Conservation (phyloP, 2,113 vertebrate genomes). For the Nothoprocta perdicaria region DNA sequence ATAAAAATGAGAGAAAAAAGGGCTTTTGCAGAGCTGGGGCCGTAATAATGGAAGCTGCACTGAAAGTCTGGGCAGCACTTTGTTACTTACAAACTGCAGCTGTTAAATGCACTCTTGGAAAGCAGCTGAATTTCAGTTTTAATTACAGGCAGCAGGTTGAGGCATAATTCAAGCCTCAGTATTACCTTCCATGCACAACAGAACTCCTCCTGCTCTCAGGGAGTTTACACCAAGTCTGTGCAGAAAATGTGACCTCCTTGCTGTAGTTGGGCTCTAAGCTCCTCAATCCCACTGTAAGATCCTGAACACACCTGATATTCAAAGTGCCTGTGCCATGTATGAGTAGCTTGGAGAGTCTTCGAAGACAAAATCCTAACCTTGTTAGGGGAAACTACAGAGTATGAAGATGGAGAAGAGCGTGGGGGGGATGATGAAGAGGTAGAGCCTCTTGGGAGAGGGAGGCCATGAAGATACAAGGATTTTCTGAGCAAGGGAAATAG, state of each 20-base stretch:
- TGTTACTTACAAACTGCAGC: constrained; percentile 53
- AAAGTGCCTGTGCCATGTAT: not conserved
- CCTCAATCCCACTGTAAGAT: not conserved
- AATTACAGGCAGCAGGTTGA: constrained; percentile 62
- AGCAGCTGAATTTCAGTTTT: constrained; percentile 46
- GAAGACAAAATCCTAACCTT: not conserved
- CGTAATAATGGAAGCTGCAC: constrained; percentile 34
- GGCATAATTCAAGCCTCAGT: not conserved
- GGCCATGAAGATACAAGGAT: not conserved
- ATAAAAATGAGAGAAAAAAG: constrained; percentile 47
- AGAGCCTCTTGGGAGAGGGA: not conserved
- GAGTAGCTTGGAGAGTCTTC: not conserved
- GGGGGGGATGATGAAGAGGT: not conserved
- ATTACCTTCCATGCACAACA: not conserved
- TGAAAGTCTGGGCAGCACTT: constrained; percentile 55
- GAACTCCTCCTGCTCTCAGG: constrained; percentile 4
- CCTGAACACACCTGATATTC: not conserved
- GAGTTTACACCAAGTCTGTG: not conserved
- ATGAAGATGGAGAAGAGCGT: accelerated
- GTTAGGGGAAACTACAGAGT: not conserved
- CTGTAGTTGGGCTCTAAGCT: not conserved
- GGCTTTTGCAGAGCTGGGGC: constrained; percentile 38
- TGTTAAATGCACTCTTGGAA: constrained; percentile 56
- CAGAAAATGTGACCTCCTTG: not conserved
- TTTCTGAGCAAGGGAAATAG: not conserved